A percentile compares a stretch with the other conserved stretches of the same genome.
Evolutionary conservation across 2,113 vertebrate genomes (phyloP).

Genomic region (Laticauda colubrina): DNA sequence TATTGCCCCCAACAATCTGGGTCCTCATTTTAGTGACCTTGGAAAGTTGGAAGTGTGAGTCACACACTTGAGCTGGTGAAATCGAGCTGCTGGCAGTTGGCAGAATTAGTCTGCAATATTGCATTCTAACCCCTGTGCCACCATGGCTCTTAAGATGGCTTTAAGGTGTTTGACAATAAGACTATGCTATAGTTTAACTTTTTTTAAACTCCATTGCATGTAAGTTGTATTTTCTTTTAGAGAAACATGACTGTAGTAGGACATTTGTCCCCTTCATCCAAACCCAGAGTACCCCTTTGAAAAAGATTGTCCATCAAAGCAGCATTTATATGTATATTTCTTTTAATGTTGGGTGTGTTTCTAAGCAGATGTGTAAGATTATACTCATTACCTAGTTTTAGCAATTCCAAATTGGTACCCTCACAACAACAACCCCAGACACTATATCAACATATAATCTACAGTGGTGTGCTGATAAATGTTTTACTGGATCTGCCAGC

Average conservation of each 20-base stretch:
- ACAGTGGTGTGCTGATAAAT: neutral
- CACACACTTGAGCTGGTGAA: neutral
- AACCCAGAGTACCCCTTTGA: neutral
- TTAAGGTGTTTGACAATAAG: neutral
- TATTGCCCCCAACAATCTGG: neutral
- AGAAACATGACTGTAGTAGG: neutral
- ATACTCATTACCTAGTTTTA: neutral
- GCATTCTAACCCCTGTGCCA: neutral
- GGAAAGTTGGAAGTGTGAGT: neutral
- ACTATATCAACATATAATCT: neutral
- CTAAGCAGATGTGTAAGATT: neutral
- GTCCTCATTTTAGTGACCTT: neutral
- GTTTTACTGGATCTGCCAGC: neutral
- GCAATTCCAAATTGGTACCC: neutral
- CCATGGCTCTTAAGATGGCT: neutral
- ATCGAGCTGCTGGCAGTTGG: neutral
- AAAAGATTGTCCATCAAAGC: neutral
- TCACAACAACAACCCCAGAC: neutral
- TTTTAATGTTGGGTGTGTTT: neutral
- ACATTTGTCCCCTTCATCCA: neutral
- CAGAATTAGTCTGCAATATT: neutral
- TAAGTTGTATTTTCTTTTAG: neutral
- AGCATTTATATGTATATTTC: neutral
- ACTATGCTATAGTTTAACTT: neutral
- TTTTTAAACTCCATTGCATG: neutral